Evolutionary conservation across 2,888 invertebrate genomes (phyloP).

Genomic region (Hypercompe scribonia): DNA sequence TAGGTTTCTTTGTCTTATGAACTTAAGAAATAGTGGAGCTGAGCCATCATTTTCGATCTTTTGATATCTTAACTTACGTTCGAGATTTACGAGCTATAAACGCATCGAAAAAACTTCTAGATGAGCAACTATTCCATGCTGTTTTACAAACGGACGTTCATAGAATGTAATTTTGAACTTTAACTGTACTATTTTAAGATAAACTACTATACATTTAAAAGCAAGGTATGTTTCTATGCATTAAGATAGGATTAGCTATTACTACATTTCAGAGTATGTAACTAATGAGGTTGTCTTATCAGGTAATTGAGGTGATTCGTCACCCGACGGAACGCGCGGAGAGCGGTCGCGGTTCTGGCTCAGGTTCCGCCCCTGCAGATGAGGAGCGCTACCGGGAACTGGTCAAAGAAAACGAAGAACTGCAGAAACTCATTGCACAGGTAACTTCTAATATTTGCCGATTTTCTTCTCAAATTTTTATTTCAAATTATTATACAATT

Average conservation of each 20-base stretch:
- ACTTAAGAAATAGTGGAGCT: not conserved
- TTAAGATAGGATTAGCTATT: not conserved
- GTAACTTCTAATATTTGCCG: constrained; percentile 86
- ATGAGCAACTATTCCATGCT: not conserved
- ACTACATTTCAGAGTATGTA: not conserved
- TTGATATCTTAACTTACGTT: not conserved
- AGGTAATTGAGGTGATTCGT: constrained; percentile 96
- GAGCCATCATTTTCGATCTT: not conserved
- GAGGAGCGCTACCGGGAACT: constrained; percentile 98
- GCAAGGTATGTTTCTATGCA: not conserved
- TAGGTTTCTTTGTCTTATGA: no score
- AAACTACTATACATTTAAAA: not conserved
- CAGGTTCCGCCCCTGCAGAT: constrained; percentile 95
- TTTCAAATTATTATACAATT: no score
- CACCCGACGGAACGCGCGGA: constrained; percentile 96
- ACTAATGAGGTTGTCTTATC: constrained; percentile 14
- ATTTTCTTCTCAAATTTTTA: constrained; percentile 2
- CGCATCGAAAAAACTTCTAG: not conserved
- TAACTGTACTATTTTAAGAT: not conserved
- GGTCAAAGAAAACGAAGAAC: constrained; percentile 97
- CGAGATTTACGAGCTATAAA: not conserved
- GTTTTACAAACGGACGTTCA: not conserved
- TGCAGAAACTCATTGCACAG: constrained; percentile 97
- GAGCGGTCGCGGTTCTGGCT: constrained; percentile 93
- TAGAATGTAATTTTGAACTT: not conserved